Conservation (phyloP, 2,113 vertebrate species). For the Sebastes fasciatus region DNA sequence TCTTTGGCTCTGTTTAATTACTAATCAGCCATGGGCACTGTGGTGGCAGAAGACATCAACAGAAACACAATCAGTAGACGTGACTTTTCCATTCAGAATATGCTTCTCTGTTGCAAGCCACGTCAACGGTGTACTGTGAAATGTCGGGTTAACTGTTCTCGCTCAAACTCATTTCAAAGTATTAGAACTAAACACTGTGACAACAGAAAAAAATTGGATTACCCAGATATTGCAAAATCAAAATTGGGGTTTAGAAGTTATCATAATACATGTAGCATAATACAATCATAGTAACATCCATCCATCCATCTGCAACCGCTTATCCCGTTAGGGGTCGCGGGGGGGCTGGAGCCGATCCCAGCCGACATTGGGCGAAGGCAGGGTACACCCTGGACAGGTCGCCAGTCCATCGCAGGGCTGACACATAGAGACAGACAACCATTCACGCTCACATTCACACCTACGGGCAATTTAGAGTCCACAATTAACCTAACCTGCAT, state of each 20-base stretch:
- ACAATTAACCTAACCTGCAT: too few relatives aligned
- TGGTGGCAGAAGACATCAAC: constrained; percentile 51
- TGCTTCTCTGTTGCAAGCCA: background rate
- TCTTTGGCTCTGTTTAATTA: constrained; percentile 79
- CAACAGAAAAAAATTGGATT: background rate
- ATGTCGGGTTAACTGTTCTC: background rate
- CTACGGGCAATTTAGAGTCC: too few relatives aligned
- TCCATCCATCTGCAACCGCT: too few relatives aligned
- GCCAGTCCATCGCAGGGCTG: too few relatives aligned
- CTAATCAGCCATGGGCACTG: constrained; percentile 68
- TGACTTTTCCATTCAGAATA: constrained; percentile 50
- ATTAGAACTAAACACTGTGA: background rate
- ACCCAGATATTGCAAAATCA: background rate
- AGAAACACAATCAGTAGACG: constrained; percentile 43
- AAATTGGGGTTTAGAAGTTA: background rate
- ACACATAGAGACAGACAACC: too few relatives aligned
- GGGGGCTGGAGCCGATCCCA: too few relatives aligned
- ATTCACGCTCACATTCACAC: too few relatives aligned
- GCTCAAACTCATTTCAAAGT: background rate
- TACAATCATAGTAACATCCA: background rate
- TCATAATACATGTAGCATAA: background rate
- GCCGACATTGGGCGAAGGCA: too few relatives aligned
- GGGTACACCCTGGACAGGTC: too few relatives aligned
- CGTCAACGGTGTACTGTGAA: background rate
- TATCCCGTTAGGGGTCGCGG: too few relatives aligned